Base-by-base conservation (phyloP, 2,888 invertebrate genomes). In the Dioctria rufipes region DNA sequence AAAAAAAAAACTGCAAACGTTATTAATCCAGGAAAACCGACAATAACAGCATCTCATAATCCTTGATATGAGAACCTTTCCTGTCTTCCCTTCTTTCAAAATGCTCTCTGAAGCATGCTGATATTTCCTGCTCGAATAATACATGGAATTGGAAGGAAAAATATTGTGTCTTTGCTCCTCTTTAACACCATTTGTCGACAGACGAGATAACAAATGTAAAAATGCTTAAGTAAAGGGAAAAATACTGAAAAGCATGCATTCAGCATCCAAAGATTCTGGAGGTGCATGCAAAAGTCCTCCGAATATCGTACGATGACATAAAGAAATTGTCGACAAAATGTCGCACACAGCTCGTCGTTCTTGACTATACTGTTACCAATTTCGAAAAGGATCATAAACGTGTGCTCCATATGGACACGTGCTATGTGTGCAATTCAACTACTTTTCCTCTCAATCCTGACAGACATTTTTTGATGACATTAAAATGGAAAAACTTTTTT, bases 251-350 rank as follows among this genome's bases (percentile, higher is more conserved):
- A 51, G 37, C 54, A 51, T 71, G 71, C 71, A 71, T 51, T 71
- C 40, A 37, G 71, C 42, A 25, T 25, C 25, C 25, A 25, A 25
- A 25, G 25, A 25, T 25, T 25, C 25, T 25, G 25, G 25, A 37
- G 71, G 39, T 71, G 71, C 71, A 71, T 71, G 71, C 71, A 71
- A 71, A 71, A 51, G 46, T 71, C 3, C 13, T 49, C 39, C 25
- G 51, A 37, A 51, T 51, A 51, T 46, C 46, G 46, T 46, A 54
- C 25, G 25, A 71, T 37, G 71, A 25, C 11, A 37, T 37, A 51
- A 51, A 46, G 51, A 51, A 71, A 71, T 71, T 37, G 71, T 49
- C 40, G 40, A 40, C 54, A 71, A 49, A 54, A 51, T 71, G 71
- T 71, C 71, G 51, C 25, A 25, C 25, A 25, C 25, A 25, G 25